These are phyloP conservation scores for Apamea crenata DNA, from an alignment of 2,888 invertebrate species.

Conservation along the genomic window DNA sequence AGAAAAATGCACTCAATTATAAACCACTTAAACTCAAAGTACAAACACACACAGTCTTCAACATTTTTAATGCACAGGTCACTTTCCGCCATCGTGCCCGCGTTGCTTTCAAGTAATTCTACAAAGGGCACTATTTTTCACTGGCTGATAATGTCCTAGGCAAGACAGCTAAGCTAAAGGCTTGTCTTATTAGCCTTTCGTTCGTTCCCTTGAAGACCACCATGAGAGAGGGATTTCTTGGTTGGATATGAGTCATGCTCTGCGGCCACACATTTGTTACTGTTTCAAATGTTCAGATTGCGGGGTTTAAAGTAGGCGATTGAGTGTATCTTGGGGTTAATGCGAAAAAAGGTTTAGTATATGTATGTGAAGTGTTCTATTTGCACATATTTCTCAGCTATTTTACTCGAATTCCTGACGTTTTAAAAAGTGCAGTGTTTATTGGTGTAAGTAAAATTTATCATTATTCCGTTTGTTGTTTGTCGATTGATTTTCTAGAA, in stretches of 20 bases:
- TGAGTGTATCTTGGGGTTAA: slow-evolving; percentile 35
- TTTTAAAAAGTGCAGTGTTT: background rate
- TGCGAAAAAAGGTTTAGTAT: slow-evolving; percentile 30
- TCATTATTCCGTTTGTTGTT: too few species aligned
- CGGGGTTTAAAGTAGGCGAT: slow-evolving; percentile 31
- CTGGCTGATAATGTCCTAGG: slow-evolving; percentile 82
- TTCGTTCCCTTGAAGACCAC: slow-evolving; percentile 83
- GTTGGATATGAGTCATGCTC: slow-evolving; percentile 82
- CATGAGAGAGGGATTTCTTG: slow-evolving; percentile 81
- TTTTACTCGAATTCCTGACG: too few species aligned
- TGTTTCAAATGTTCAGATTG: slow-evolving; percentile 78
- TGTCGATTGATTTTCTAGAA: too few species aligned
- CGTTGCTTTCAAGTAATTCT: slow-evolving; percentile 70
- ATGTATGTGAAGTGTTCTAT: slow-evolving; percentile 3
- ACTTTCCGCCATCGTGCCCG: slow-evolving; percentile 67
- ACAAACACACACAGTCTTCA: slow-evolving; percentile 19
- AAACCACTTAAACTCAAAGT: slow-evolving; percentile 40
- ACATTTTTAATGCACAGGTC: slow-evolving; percentile 58
- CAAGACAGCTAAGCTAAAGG: slow-evolving; percentile 84
- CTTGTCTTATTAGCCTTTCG: slow-evolving; percentile 86
- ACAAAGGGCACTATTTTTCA: slow-evolving; percentile 88
- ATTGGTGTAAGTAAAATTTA: background rate
- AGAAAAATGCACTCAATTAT: slow-evolving; percentile 40
- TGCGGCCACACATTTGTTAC: slow-evolving; percentile 82
- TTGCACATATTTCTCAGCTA: background rate